Evolutionary conservation across 2,113 vertebrate genomes (phyloP).

Genomic region (Apus apus): DNA sequence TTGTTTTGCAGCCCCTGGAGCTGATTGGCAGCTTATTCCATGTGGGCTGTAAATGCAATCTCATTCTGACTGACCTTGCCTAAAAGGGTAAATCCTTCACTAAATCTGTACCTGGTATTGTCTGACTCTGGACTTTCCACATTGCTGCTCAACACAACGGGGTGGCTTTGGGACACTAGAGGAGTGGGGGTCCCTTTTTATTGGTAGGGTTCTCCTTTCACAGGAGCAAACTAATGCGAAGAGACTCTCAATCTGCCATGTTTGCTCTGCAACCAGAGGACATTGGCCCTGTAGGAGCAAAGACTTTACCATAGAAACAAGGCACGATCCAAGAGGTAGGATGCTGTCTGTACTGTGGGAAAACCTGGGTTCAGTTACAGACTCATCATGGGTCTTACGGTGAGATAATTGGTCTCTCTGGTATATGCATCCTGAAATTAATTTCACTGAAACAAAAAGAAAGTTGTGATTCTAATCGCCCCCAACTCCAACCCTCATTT

Average conservation of each 20-base stretch:
- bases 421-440: background rate
- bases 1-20: background rate
- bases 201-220: background rate
- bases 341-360: background rate
- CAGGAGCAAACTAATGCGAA: no score
- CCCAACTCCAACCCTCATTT: background rate
- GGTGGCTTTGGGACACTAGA: background rate
- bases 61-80: background rate
- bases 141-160: rapidly evolving
- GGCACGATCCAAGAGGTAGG: background rate
- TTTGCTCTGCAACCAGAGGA: background rate
- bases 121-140: background rate
- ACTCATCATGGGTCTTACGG: background rate
- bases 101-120: background rate
- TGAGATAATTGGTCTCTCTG: background rate
- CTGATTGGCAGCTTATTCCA: background rate
- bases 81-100: background rate
- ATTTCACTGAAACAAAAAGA: background rate
- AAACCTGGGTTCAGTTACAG: background rate
- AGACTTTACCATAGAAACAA: background rate
- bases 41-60: background rate
- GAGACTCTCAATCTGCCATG: background rate
- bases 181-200: background rate
- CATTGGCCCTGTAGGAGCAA: background rate
- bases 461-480: background rate